These are phyloP conservation scores for Drosophila neutralis DNA, from an alignment of 2,888 invertebrate species.

Conservation along the genomic window DNA sequence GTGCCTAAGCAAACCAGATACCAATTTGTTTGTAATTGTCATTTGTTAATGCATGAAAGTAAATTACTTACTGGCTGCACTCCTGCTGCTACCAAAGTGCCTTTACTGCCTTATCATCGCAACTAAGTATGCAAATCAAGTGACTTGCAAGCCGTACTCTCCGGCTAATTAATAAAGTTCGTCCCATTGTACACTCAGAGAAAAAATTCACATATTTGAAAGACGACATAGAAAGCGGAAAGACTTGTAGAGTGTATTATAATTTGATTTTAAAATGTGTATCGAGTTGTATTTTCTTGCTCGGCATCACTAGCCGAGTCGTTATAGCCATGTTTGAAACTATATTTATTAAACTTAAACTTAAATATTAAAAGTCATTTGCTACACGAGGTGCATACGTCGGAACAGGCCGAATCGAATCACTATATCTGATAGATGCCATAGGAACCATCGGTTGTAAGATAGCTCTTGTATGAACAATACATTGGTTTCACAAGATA, in stretches of 20 bases:
- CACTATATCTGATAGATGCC: background rate
- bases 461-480: background rate
- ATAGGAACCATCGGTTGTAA: background rate
- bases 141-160: slow-evolving; percentile 48
- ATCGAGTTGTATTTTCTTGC: background rate
- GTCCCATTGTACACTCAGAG: background rate
- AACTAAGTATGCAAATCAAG: slow-evolving; percentile 54
- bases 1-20: slow-evolving; percentile 38
- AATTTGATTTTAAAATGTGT: background rate
- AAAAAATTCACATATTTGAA: background rate
- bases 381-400: too few relatives aligned
- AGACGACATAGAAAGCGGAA: background rate
- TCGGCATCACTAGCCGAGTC: background rate
- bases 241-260: background rate
- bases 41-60: slow-evolving; percentile 17
- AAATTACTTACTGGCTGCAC: slow-evolving; percentile 16
- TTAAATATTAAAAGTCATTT: background rate
- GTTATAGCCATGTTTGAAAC: background rate
- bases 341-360: background rate
- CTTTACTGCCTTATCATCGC: slow-evolving; percentile 43
- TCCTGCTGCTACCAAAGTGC: slow-evolving; percentile 2
- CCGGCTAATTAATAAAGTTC: slow-evolving; percentile 57
- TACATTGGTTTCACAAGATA: background rate
- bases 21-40: slow-evolving; percentile 20
- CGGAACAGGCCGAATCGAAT: too few relatives aligned